phyloP scores from a whole-genome alignment of 2,113 vertebrate species.

The Eira barbara region DNA sequence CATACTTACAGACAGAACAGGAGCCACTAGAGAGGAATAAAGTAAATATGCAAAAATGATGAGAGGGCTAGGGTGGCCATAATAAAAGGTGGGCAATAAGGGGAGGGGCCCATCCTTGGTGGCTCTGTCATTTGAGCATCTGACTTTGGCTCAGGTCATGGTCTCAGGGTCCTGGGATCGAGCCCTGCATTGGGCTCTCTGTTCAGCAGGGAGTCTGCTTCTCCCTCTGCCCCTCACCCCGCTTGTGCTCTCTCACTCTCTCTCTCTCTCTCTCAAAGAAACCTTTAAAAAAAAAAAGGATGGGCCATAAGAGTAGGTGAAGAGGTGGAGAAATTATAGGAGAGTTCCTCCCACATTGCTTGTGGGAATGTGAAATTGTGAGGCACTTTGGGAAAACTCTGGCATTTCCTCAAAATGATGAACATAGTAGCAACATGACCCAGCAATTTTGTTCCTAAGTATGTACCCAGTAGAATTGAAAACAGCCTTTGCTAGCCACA shows the following conservation, averaged over 20 bases:
- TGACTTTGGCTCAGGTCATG: too few species aligned
- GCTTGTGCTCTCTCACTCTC: too few species aligned
- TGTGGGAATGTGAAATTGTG: neutral
- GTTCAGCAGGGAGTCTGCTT: too few species aligned
- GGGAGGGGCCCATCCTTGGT: too few species aligned
- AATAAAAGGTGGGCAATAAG: neutral
- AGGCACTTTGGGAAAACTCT: neutral
- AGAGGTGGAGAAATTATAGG: neutral
- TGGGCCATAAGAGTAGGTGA: neutral
- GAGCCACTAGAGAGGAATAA: neutral
- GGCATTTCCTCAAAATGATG: neutral
- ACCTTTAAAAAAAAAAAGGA: too few species aligned
- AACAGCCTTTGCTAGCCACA: neutral
- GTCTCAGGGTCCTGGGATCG: too few species aligned
- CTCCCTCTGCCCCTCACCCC: too few species aligned
- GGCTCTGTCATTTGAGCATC: too few species aligned
- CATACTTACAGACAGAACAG: conserved; percentile 4
- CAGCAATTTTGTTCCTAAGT: neutral
- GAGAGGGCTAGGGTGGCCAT: neutral
- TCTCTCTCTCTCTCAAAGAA: too few species aligned
- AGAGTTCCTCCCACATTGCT: neutral
- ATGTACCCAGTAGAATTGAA: neutral
- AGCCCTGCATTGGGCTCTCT: too few species aligned
- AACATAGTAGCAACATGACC: neutral
- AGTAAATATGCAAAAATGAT: neutral